Percentiles rank a stretch among this genome's conserved stretches.
Evolutionary conservation across 2,888 invertebrate species (phyloP).

Genomic region (Amphimallon solstitiale): DNA sequence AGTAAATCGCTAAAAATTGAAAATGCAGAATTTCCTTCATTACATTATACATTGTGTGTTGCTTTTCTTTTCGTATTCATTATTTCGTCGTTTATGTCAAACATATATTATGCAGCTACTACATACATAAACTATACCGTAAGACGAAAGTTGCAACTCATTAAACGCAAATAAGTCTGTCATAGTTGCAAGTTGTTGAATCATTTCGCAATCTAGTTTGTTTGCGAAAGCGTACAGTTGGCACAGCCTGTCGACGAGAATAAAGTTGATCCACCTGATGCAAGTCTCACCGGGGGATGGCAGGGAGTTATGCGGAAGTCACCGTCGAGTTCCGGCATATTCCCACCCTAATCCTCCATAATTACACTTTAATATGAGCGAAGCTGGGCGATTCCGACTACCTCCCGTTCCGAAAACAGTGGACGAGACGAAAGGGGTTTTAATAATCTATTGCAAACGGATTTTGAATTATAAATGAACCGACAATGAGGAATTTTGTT

Average conservation of each 20-base stretch:
- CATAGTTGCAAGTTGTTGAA: conserved; percentile 27
- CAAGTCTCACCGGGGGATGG: conserved; percentile 23
- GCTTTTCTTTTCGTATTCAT: too few species aligned
- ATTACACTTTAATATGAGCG: conserved; percentile 55
- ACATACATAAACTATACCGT: not conserved
- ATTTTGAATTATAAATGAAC: conserved; percentile 43
- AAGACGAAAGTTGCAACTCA: not conserved
- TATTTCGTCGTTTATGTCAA: too few species aligned
- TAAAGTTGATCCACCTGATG: conserved; percentile 40
- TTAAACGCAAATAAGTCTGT: conserved; percentile 19
- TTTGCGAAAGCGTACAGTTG: conserved; percentile 11
- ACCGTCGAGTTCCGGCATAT: conserved; percentile 53
- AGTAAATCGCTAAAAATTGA: too few species aligned
- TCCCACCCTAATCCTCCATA: conserved; percentile 53
- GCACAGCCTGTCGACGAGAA: conserved; percentile 22
- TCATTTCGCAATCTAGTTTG: conserved; percentile 30
- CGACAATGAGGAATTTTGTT: conserved; percentile 37
- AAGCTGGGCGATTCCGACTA: conserved; percentile 50
- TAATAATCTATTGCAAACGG: conserved; percentile 51
- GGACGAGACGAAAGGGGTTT: conserved; percentile 46
- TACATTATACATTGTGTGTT: too few species aligned
- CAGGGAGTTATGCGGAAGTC: conserved; percentile 49
- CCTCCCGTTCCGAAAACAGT: conserved; percentile 47
- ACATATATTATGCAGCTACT: not conserved
- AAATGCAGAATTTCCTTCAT: too few species aligned